A percentile compares a stretch with the other conserved stretches of the same genome.
These are phyloP conservation scores for Hyles lineata DNA, from an alignment of 2,888 invertebrate genomes.

Conservation along the genomic window DNA sequence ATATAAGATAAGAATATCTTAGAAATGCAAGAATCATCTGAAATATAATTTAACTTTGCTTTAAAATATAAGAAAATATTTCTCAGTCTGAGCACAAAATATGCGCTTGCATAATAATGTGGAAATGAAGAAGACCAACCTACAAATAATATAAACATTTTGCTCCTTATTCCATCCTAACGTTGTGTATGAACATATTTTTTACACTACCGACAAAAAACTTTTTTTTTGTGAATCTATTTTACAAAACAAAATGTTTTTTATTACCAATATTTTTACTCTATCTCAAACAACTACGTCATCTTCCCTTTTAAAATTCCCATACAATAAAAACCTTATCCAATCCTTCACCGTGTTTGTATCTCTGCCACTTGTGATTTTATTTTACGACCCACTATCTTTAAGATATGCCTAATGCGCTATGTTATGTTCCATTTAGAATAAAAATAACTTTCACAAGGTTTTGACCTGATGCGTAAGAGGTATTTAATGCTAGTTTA, in stretches of 20 bases:
- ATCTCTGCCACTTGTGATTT: conserved; percentile 56
- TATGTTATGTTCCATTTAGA: conserved; percentile 49
- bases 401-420: conserved; percentile 67
- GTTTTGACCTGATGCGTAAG: not conserved
- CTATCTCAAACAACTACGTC: not conserved
- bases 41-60: not conserved
- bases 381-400: conserved; percentile 72
- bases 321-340: conserved; percentile 37
- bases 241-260: not conserved
- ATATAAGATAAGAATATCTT: not conserved
- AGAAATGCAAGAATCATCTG: not conserved
- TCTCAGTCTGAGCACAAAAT: not conserved
- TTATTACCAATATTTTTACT: too few species aligned
- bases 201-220: too few species aligned
- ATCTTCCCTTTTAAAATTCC: not conserved
- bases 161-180: too few species aligned
- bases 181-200: too few species aligned
- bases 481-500: not conserved
- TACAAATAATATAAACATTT: too few species aligned
- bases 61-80: not conserved
- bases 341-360: conserved; percentile 50
- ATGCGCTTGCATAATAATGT: not conserved
- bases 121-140: too few species aligned
- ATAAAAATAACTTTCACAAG: not conserved
- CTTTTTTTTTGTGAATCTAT: too few species aligned